These are phyloP conservation scores for Plecturocebus donacophilus DNA, from an alignment of 2,113 vertebrate species.

Conservation along the genomic window DNA sequence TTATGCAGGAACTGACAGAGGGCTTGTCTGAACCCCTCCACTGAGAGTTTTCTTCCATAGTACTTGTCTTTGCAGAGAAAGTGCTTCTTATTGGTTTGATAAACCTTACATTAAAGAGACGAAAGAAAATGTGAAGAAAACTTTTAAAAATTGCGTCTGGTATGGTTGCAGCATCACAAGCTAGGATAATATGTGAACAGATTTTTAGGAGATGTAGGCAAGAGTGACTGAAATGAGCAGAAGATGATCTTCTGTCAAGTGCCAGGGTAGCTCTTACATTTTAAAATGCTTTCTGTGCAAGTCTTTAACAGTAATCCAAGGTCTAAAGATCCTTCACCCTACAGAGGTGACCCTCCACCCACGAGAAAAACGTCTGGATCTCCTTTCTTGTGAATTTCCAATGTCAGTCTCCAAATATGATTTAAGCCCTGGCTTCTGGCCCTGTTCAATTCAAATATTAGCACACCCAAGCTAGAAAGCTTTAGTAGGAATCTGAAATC, in stretches of 20 bases:
- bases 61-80: constrained; percentile 90
- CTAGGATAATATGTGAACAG: neutral
- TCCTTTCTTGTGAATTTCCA: constrained; percentile 54
- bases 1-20: constrained; percentile 85
- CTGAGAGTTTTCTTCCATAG: constrained; percentile 83
- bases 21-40: constrained; percentile 83
- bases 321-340: neutral
- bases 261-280: neutral
- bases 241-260: neutral
- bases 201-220: neutral
- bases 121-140: constrained; percentile 29
- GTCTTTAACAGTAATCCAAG: neutral
- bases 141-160: neutral
- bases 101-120: constrained; percentile 81
- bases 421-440: constrained; percentile 66
- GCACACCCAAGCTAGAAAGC: constrained; percentile 52
- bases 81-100: constrained; percentile 81
- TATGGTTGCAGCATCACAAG: neutral
- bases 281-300: neutral
- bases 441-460: constrained; percentile 60
- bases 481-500: constrained; percentile 43
- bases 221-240: neutral
- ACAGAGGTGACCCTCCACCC: neutral
- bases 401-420: constrained; percentile 37
- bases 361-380: neutral